phyloP scores from a whole-genome alignment of 2,888 invertebrate species.

The Tenthredo mesomela region DNA sequence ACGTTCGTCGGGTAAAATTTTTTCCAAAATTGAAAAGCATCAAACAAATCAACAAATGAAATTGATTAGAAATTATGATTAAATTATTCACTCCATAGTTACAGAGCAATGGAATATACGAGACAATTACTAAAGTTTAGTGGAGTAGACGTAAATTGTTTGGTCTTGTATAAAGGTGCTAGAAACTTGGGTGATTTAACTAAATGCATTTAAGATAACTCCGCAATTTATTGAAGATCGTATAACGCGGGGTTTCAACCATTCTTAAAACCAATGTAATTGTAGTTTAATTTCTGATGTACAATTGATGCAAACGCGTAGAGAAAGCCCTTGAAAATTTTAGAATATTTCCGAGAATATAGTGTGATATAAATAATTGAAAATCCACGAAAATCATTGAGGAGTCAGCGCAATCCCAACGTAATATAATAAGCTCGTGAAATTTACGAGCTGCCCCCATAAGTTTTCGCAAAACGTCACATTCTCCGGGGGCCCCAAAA shows the following conservation, averaged over 20 bases:
- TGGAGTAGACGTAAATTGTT: conserved; percentile 9
- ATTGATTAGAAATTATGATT: background rate
- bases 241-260: background rate
- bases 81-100: background rate
- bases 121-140: background rate
- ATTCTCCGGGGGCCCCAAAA: too few relatives aligned
- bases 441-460: background rate
- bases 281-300: too few relatives aligned
- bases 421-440: background rate
- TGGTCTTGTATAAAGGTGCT: background rate
- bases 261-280: background rate
- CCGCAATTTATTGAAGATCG: background rate
- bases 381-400: too few relatives aligned
- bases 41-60: background rate
- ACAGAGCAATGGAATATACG: background rate
- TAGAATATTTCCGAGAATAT: too few relatives aligned
- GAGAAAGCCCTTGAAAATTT: too few relatives aligned
- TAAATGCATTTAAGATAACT: conserved; percentile 20
- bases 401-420: too few relatives aligned
- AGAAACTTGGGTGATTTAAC: conserved; percentile 7
- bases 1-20: background rate
- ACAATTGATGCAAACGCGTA: too few relatives aligned
- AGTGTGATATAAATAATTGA: too few relatives aligned
- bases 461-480: too few relatives aligned
- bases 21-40: background rate